Conservation (phyloP, 2,113 vertebrate genomes). For the Furnarius figulus region DNA sequence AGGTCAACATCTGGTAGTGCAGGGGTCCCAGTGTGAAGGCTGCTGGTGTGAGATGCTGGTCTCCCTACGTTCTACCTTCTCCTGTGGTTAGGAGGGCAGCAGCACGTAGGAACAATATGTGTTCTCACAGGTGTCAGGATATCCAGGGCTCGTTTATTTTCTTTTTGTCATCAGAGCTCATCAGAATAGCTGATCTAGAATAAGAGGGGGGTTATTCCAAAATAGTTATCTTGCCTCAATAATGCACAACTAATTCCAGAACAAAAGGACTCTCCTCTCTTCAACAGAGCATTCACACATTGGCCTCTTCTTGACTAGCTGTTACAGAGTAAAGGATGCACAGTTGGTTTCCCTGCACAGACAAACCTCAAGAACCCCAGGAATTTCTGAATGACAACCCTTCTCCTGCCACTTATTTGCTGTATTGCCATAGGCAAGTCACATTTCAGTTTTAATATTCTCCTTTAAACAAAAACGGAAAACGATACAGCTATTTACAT, state of each 20-base stretch:
- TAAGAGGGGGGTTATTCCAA: not conserved
- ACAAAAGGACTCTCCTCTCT: not conserved
- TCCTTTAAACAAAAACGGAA: conserved; percentile 2
- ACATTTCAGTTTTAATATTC: not conserved
- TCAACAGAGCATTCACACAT: not conserved
- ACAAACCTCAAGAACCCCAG: not conserved
- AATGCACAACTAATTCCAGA: not conserved
- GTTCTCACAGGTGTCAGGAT: not conserved
- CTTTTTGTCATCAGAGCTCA: not conserved
- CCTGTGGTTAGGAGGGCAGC: not conserved
- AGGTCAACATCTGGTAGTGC: not conserved
- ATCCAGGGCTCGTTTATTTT: not conserved
- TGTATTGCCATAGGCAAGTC: not conserved
- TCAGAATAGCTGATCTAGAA: not conserved
- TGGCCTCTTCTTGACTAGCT: not conserved
- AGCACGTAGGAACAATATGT: not conserved
- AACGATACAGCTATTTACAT: conserved; percentile 9
- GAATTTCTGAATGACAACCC: not conserved
- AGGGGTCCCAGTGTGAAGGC: not conserved
- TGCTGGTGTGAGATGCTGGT: not conserved
- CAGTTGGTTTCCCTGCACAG: not conserved
- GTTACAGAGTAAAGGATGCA: not conserved
- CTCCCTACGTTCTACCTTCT: not conserved
- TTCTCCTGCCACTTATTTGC: conserved; percentile 8
- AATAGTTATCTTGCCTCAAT: not conserved